Conservation (phyloP, 2,113 vertebrate species). For the Podiceps cristatus region DNA sequence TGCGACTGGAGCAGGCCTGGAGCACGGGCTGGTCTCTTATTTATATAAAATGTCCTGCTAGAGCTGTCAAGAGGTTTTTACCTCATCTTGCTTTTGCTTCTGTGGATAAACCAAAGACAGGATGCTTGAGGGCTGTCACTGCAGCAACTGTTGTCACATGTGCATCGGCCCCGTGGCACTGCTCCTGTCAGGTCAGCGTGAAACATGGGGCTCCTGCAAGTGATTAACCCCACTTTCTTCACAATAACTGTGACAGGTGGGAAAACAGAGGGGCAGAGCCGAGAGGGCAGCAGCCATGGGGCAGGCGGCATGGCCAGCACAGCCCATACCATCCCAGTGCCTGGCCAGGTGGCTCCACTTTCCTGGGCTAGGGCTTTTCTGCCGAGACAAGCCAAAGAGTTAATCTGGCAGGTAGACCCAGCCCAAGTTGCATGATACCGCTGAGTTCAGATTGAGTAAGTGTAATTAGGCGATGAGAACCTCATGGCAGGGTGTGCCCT, state of each 20-base stretch:
- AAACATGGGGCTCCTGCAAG: neutral
- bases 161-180: rapidly evolving
- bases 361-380: neutral
- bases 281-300: neutral
- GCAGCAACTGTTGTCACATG: rapidly evolving
- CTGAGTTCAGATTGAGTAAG: conserved; percentile 32
- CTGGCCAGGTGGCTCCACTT: neutral
- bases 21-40: neutral
- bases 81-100: neutral
- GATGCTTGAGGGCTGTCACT: neutral
- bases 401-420: conserved; percentile 1
- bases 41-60: neutral
- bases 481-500: conserved; percentile 40
- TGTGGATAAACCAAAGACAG: neutral
- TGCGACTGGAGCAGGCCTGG: neutral
- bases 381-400: neutral
- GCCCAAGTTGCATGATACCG: neutral
- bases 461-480: conserved; percentile 42
- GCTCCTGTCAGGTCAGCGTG: neutral
- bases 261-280: neutral
- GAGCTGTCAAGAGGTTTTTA: neutral
- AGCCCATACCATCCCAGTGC: neutral
- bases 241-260: neutral
- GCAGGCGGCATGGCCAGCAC: neutral
- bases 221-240: neutral